Base-by-base conservation (phyloP, 2,888 invertebrate species). In the Diadegma fenestrale region DNA sequence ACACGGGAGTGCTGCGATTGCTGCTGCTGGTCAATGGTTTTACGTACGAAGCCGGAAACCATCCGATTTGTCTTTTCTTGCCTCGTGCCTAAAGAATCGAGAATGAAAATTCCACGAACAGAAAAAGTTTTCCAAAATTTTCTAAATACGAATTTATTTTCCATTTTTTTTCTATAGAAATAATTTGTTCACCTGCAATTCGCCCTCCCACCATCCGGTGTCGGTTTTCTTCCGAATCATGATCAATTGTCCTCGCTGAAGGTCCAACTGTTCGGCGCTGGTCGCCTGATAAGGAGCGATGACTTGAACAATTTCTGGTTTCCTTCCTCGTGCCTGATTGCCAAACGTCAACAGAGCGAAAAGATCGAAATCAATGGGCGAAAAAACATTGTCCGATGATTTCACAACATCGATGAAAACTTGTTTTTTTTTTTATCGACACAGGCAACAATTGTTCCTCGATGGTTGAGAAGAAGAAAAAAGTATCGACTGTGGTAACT, bases 181-280 rank as follows among this genome's bases (percentile, higher is more conserved):
- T 17, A 26, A 14, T 58, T 58, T 14, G 2, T 58, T 82, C 89
- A 96, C 99, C 95, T 99, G 99, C 63, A 99, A 94, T 94, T 99
- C 99, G 0, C 99, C 99, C 95, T 99, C 99, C 99, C 99, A 99
- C 99, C 99, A 99, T 26, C 99, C 99, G 69, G 98, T 98, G 90
- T 98, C 97, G 0, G 98, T 98, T 93, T 99, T 99, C 95, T 99
- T 99, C 30, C 98, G 96, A n/a, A 99, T 98, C 95, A 98, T 97
- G 81, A 99, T 97, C 80, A 99, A 95, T 91, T 99, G 99, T 0
- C 99, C 99, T 83, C 98, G 96, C 88, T 96, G 96, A 45, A 99
- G 95, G 19, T 97, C 97, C 58, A 99, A 95, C 93, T 99, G 99
- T 91, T 99, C 99, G 0, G 97, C 94, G 90, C 99, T 99, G 77